A percentile compares a stretch with the other conserved stretches of the same genome.
Evolutionary conservation across 2,797 vertebrate species (phyloP).

Genomic region (Siniperca undulata): DNA sequence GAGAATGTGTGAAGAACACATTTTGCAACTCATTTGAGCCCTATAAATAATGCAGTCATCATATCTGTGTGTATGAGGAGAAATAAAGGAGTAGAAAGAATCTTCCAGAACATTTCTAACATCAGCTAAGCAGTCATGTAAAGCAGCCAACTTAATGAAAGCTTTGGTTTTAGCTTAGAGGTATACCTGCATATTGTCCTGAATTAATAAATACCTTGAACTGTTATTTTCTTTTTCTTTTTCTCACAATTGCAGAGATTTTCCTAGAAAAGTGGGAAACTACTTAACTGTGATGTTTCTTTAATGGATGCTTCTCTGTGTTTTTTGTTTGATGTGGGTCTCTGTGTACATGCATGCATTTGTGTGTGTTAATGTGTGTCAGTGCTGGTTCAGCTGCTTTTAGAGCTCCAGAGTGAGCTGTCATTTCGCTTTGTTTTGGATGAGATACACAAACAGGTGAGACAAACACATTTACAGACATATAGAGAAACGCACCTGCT

Average conservation of each 20-base stretch:
- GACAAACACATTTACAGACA: constrained; percentile 53
- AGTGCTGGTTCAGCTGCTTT: constrained; percentile 91
- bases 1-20: constrained; percentile 38
- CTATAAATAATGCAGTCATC: constrained; percentile 40
- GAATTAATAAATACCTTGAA: constrained; percentile 1
- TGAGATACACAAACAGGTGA: constrained; percentile 91
- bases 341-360: constrained; percentile 27
- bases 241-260: background rate
- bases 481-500: constrained; percentile 28
- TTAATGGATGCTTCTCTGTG: constrained; percentile 24
- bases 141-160: background rate
- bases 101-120: background rate
- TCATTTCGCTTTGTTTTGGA: constrained; percentile 86
- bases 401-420: constrained; percentile 88
- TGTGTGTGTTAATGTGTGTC: constrained; percentile 42
- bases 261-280: constrained; percentile 11
- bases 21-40: constrained; percentile 42
- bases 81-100: constrained; percentile 15
- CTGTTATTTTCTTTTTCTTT: background rate
- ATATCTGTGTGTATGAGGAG: constrained; percentile 21
- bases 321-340: constrained; percentile 2
- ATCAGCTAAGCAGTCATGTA: background rate
- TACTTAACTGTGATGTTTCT: constrained; percentile 19
- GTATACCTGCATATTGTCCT: background rate
- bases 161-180: constrained; percentile 10